Conservation (phyloP, 2,113 vertebrate genomes). For the Vicugna pacos region DNA sequence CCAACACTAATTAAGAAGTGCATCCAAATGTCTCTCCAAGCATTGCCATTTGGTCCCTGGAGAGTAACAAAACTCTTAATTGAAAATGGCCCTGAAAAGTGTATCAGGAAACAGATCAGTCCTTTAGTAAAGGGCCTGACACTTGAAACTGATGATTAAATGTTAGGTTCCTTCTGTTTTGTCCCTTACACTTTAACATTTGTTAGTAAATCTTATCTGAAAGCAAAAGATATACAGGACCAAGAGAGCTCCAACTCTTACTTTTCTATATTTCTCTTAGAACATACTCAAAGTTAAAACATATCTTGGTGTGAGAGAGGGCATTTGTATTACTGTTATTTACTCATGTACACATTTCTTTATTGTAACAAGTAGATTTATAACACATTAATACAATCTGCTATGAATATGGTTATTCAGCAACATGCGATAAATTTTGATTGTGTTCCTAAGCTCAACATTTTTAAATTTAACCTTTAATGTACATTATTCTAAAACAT, state of each 20-base stretch:
- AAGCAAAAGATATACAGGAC: neutral
- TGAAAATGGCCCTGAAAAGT: neutral
- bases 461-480: neutral
- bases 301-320: neutral
- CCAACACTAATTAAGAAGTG: neutral
- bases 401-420: neutral
- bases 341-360: neutral
- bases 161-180: neutral
- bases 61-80: neutral
- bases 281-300: neutral
- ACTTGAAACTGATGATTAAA: neutral
- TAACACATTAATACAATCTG: neutral
- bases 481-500: neutral
- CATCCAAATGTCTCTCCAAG: neutral
- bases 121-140: neutral
- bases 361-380: neutral
- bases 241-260: neutral
- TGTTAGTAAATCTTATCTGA: neutral
- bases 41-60: neutral
- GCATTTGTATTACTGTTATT: neutral
- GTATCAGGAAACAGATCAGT: neutral
- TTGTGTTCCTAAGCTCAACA: neutral
- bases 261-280: neutral
- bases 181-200: neutral
- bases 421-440: neutral